Evolutionary conservation across 2,888 invertebrate species (phyloP), one percentile per base, ranked within the genome.

Genomic region (Crepidodera aurea): DNA sequence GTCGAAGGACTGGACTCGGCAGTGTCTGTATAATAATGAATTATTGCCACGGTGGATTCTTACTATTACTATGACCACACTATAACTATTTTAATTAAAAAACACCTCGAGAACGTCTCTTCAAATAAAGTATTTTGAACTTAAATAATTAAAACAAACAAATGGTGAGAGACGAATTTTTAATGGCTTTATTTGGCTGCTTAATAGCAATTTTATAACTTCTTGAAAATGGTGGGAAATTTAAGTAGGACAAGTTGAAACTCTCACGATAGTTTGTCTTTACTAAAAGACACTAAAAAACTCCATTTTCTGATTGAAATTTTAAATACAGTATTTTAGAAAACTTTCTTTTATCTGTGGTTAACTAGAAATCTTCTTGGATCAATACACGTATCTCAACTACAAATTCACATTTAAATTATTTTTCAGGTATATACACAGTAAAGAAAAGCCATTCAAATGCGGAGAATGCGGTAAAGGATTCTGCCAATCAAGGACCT

Each of bases 371-470:
- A n/a, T n/a, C n/a, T n/a, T n/a, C n/a, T n/a, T n/a, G n/a, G n/a
- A n/a, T n/a, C n/a, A n/a, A n/a, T n/a, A n/a, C n/a, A n/a, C n/a
- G n/a, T n/a, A n/a, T n/a, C n/a, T n/a, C n/a, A n/a, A n/a, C n/a
- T n/a, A n/a, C n/a, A n/a, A 22, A 22, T 22, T 22, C 22, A 22
- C n/a, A n/a, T n/a, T n/a, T n/a, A n/a, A n/a, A 44, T 25, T 25
- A 7, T n/a, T 25, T 13, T 44, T 12, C 68, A 95, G 95, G 80
- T 98, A 97, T 83, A 98, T 98, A 69, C 98, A 98, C 83, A 95
- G 95, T 69, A 98, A 98, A 79, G 96, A 98, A 82, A 98, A 98
- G 81, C 98, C 98, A 0, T 98, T 98, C 84, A 98, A 96, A 79
- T 99, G 98, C 81, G 88, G 87, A 1, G 94, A 96, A 74, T 98